Evolutionary conservation across 2,888 invertebrate species (phyloP).

Genomic region (Mythimna albipuncta): DNA sequence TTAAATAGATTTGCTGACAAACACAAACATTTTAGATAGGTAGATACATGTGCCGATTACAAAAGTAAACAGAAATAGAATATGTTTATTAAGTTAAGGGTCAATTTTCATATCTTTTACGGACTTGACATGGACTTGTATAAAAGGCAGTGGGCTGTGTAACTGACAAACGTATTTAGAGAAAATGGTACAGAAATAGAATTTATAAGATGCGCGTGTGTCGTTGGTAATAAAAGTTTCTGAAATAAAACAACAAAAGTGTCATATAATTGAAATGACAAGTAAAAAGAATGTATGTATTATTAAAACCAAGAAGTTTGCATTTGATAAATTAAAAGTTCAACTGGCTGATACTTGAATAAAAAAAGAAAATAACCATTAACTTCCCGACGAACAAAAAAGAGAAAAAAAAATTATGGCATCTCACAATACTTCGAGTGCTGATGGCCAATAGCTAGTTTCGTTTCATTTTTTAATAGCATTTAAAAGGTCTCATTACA

Average conservation of each 20-base stretch:
- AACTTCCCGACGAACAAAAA: not conserved
- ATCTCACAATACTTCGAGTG: not conserved
- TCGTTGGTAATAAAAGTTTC: not conserved
- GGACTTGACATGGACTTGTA: too few species aligned
- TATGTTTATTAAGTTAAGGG: not conserved
- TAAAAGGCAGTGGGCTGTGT: too few species aligned
- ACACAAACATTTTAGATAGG: too few species aligned
- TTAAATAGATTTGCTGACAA: too few species aligned
- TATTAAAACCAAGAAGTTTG: not conserved
- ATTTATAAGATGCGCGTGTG: too few species aligned
- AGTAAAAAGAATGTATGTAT: not conserved
- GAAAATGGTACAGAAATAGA: too few species aligned
- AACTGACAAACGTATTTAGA: too few species aligned
- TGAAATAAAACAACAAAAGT: not conserved
- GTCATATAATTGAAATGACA: not conserved
- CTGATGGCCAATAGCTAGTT: not conserved
- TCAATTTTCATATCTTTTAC: too few species aligned
- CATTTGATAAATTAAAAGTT: not conserved
- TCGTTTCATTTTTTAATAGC: too few species aligned
- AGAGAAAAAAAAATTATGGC: not conserved
- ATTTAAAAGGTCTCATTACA: not conserved
- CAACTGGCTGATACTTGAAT: not conserved
- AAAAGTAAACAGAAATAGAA: not conserved
- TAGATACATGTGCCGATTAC: too few species aligned
- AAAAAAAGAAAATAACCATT: slow-evolving; percentile 4